Evolutionary conservation across 1,140 invertebrate species (phyloP), one percentile per base, ranked within the genome.

Genomic region (Goniozus legneri): DNA sequence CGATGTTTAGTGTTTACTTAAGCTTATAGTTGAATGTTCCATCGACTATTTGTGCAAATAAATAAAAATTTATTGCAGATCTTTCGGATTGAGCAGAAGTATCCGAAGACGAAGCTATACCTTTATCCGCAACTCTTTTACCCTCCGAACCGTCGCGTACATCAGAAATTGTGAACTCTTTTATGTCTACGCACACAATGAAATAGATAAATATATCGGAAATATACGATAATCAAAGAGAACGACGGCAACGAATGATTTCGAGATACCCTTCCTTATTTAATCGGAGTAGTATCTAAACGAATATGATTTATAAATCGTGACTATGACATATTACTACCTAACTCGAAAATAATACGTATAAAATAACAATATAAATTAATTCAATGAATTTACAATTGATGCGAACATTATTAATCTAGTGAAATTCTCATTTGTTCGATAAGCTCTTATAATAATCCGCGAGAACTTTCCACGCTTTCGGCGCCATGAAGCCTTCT

Each of bases 401-500:
- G 40, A 21, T 16, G 2, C 19, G 32, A 30, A 42, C n/a, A n/a
- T n/a, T n/a, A n/a, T n/a, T n/a, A n/a, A n/a, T n/a, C n/a, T n/a
- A n/a, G n/a, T n/a, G n/a, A n/a, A n/a, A n/a, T 21, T 44, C 21
- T 30, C 22, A 31, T 39, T 45, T 8, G 14, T 24, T 51, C n/a
- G 10, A 44, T 36, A n/a, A 13, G 21, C 41, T 45, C 44, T 53
- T 42, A 34, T 60, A 60, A 52, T 62, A 60, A 40, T 50, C 12
- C 2, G 50, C 40, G 3, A 65, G 2, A 43, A 62, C 50, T 35
- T 55, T 46, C 60, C 57, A 60, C 6, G 62, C 60, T 34, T 54
- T 45, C 16, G 89, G 87, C 31, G 89, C 88, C 96, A 99, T 99
- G 67, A 98, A 99, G 21, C 95, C 96, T 61, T 92, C 84, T 0